Evolutionary conservation across 2,113 vertebrate species (phyloP), one percentile per base, ranked within the genome.

Genomic region (Forbesichthys agassizii): DNA sequence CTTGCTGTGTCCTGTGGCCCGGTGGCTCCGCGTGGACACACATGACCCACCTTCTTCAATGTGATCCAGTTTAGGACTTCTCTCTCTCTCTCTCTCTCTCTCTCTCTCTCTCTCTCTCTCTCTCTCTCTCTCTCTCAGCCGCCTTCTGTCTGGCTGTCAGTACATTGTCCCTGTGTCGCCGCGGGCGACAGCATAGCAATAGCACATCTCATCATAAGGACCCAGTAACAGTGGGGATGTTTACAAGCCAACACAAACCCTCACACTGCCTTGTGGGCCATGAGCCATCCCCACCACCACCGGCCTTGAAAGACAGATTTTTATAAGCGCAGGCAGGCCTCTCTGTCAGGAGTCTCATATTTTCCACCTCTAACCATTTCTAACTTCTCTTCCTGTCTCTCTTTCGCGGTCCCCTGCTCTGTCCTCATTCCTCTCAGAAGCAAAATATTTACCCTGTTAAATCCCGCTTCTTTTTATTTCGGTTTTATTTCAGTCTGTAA

Each of bases 1-100:
- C 59, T 42, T 60, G 68, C 64, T 88, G 77, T 86, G 83, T 81
- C 83, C 87, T 84, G 33, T 77, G 81, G 73, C 78, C 78, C 73
- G 70, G 80, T 85, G 74, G 83, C 78, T 73, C 79, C 84, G 82
- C 2, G 82, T 84, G 86, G 74, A 84, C 27, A 79, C 69, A 61
- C 27, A 53, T 57, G 72, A 47, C 75, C 80, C 55, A 59, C 53
- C 52, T 53, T 72, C 75, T 84, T 75, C 78, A 70, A 81, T 75
- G 36, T 64, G 73, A 49, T 27, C 27, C 27, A 64, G 69, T 82
- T 62, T 54, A 64, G 16, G 75, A 57, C 18, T 7, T 27, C 7
- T 3, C 7, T 12, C 27, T 27, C 27, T 27, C 27, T 27, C 27
- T 1, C 27, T 16, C 27, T 27, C 27, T 27, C 27, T 27, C 27